Conservation (phyloP, 2,797 vertebrate species). For the Furcifer pardalis region DNA sequence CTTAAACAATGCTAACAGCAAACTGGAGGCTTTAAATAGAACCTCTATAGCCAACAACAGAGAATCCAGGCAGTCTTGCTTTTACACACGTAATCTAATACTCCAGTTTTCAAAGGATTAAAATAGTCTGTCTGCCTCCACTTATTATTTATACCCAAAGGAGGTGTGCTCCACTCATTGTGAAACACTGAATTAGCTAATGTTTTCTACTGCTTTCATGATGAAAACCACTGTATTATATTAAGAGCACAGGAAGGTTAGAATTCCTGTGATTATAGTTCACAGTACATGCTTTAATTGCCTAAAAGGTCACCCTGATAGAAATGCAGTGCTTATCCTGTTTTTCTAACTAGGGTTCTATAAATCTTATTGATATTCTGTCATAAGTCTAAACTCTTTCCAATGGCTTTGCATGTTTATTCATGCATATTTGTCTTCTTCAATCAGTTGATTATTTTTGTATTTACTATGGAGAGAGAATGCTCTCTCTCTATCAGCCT, state of each 20-base stretch:
- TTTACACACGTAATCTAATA: constrained; percentile 32
- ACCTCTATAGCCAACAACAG: neutral
- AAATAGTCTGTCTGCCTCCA: constrained; percentile 28
- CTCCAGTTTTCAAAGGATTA: constrained; percentile 27
- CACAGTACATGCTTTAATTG: constrained; percentile 29
- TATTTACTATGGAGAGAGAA: neutral
- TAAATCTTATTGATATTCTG: constrained; percentile 26
- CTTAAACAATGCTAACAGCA: neutral
- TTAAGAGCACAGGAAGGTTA: constrained; percentile 26
- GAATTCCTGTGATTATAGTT: constrained; percentile 46
- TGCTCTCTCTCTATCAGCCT: neutral
- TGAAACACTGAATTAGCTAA: constrained; percentile 44
- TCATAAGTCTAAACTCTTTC: constrained; percentile 24
- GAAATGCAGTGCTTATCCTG: constrained; percentile 18
- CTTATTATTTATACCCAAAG: constrained; percentile 5
- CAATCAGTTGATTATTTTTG: neutral
- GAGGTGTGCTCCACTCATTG: constrained; percentile 7
- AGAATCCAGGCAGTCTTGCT: neutral
- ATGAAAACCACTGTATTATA: constrained; percentile 33
- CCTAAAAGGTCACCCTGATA: constrained; percentile 21
- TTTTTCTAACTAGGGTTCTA: constrained; percentile 28
- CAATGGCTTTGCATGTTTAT: constrained; percentile 13
- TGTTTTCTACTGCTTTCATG: constrained; percentile 43
- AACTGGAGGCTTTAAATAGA: neutral
- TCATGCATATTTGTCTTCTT: neutral